Percentiles rank a stretch among this genome's conserved stretches.
These are phyloP conservation scores for western clawed frog (Xenopus tropicalis) DNA, from an alignment of 2,113 vertebrate species.

Conservation along the genomic window UCB_Xtro_10.0 CM004448.2:44579001-44579500, in stretches of 20 bases:
- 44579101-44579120: conserved; percentile 23
- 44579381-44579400: too few relatives aligned
- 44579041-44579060: conserved; percentile 57
- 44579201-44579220: conserved; percentile 6
- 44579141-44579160: conserved; percentile 36
- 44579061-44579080: conserved; percentile 37
- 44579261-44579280: neutral
- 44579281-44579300: too few relatives aligned
- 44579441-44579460: too few relatives aligned
- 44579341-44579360: too few relatives aligned
- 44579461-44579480: too few relatives aligned
- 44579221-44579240: neutral
- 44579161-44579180: conserved; percentile 22
- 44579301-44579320: too few relatives aligned
- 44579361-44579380: too few relatives aligned
- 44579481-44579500: too few relatives aligned
- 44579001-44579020: conserved; percentile 60
- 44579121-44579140: conserved; percentile 21
- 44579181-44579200: conserved; percentile 11
- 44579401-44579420: too few relatives aligned
- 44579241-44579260: neutral
- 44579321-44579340: too few relatives aligned
- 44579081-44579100: conserved; percentile 15
- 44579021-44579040: conserved; percentile 50
- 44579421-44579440: too few relatives aligned